phyloP scores from a whole-genome alignment of 2,113 vertebrate species.

The Gnathonemus longibarbis region DNA sequence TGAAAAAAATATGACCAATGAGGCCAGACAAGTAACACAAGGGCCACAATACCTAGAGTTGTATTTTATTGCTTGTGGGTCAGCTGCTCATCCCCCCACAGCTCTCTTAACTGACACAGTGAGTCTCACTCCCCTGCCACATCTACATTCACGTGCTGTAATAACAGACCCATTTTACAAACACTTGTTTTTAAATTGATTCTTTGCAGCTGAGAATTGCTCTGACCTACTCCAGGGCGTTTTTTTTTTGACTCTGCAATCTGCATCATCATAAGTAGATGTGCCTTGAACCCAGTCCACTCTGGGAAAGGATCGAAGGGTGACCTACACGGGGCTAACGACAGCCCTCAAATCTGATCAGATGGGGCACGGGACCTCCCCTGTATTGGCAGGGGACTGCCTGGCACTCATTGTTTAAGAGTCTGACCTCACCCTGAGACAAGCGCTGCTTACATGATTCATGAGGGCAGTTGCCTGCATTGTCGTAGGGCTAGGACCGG shows the following conservation, averaged over 20 bases:
- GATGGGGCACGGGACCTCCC: neutral
- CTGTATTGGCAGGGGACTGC: neutral
- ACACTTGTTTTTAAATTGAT: neutral
- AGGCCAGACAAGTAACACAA: neutral
- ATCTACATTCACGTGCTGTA: neutral
- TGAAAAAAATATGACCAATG: neutral
- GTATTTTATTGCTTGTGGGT: neutral
- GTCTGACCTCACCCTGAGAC: constrained; percentile 17
- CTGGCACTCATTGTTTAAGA: constrained; percentile 13
- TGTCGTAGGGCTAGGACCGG: neutral
- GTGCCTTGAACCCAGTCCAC: neutral
- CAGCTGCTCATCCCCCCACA: neutral
- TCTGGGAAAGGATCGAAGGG: neutral
- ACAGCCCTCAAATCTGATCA: neutral
- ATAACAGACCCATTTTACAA: neutral
- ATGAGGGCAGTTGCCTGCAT: neutral
- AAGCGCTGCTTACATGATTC: constrained; percentile 11
- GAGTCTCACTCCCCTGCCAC: neutral
- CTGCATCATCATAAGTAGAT: neutral
- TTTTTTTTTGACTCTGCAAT: neutral
- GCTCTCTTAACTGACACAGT: neutral
- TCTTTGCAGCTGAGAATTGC: neutral
- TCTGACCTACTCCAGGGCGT: neutral
- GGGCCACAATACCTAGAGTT: neutral
- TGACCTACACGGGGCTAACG: neutral